Evolutionary conservation across 2,113 vertebrate genomes (phyloP).

Genomic region (Halcyon malimbica): DNA sequence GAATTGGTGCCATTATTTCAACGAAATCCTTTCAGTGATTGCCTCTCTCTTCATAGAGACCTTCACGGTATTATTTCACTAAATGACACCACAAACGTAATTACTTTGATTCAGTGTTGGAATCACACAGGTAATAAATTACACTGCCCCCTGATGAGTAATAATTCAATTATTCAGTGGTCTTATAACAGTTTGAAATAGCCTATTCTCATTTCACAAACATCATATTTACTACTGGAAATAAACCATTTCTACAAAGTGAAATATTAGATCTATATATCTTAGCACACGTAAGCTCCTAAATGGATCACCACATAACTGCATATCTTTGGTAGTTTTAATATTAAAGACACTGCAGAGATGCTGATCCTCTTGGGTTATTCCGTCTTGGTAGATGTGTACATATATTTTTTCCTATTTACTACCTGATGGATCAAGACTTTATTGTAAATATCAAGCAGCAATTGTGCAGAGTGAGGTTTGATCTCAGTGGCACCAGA

Average conservation of each 20-base stretch:
- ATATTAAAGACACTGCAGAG: slow-evolving; percentile 2
- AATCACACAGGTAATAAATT: slow-evolving; percentile 67
- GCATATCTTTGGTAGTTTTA: slow-evolving; percentile 3
- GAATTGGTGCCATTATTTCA: slow-evolving; percentile 49
- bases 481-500: not conserved
- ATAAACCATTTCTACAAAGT: slow-evolving; percentile 35
- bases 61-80: slow-evolving; percentile 39
- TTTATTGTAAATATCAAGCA: not conserved
- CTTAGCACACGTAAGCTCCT: not conserved
- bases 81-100: slow-evolving; percentile 45
- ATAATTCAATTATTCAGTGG: slow-evolving; percentile 72
- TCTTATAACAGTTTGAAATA: slow-evolving; percentile 59
- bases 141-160: slow-evolving; percentile 50
- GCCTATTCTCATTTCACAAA: slow-evolving; percentile 61
- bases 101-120: slow-evolving; percentile 69
- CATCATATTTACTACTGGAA: slow-evolving; percentile 55
- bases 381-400: not conserved
- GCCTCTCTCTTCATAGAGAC: slow-evolving; percentile 38
- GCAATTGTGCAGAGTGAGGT: not conserved
- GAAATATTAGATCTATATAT: slow-evolving; percentile 51
- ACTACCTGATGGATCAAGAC: not conserved
- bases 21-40: slow-evolving; percentile 33
- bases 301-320: not conserved
- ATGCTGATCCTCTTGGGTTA: not conserved
- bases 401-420: not conserved